phyloP scores from a whole-genome alignment of 23 tunicate genomes.

The Aplidium turbinatum region DNA sequence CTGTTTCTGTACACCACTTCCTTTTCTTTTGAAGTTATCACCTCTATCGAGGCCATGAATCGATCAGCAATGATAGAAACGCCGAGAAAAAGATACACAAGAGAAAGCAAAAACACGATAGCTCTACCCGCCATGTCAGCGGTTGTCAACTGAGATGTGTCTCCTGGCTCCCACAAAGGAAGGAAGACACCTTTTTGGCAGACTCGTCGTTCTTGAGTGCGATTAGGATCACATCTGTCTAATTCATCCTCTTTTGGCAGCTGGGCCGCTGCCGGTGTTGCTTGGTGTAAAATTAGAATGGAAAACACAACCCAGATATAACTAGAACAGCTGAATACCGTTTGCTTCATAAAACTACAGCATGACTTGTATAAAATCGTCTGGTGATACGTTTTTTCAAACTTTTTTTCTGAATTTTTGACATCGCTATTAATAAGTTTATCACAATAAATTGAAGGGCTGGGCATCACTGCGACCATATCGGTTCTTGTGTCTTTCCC shows the following conservation, averaged over 20 bases:
- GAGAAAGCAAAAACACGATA: slow-evolving; percentile 67
- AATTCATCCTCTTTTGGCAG: background rate
- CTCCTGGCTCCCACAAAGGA: slow-evolving; percentile 74
- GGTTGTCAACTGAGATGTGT: slow-evolving; percentile 40
- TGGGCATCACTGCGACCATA: too few species aligned
- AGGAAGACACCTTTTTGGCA: slow-evolving; percentile 67
- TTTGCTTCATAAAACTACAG: too few species aligned
- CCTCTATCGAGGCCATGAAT: slow-evolving; percentile 99
- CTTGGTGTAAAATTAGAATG: background rate
- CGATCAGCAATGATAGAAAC: slow-evolving; percentile 98
- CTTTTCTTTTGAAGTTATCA: slow-evolving; percentile 95
- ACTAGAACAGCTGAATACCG: too few species aligned
- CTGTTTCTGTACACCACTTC: slow-evolving; percentile 64
- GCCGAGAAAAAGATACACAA: slow-evolving; percentile 91
- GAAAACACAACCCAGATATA: too few species aligned
- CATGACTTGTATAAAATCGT: too few species aligned
- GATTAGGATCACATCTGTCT: slow-evolving; percentile 31
- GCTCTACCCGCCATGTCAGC: slow-evolving; percentile 83
- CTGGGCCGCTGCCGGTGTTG: background rate
- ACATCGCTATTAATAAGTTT: too few species aligned
- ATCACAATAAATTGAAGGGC: too few species aligned
- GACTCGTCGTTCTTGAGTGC: slow-evolving; percentile 31
- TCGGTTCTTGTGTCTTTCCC: too few species aligned
- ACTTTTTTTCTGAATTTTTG: too few species aligned
- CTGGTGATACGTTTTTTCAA: too few species aligned